phyloP scores from a whole-genome alignment of 2,113 vertebrate genomes.

The Hoplias malabaricus region DNA sequence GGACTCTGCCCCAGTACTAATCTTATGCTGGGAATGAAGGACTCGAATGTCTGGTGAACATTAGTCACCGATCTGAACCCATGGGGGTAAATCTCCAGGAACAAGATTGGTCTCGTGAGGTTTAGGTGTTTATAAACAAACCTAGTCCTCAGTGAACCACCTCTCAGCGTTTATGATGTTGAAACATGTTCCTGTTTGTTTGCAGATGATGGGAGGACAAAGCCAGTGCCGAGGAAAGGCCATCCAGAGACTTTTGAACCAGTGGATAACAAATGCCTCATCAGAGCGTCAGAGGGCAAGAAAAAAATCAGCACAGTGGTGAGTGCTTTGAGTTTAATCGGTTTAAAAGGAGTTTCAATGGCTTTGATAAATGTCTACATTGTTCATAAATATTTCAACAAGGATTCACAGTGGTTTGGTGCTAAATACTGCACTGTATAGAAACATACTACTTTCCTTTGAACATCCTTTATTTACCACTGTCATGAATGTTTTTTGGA shows the following conservation, averaged over 20 bases:
- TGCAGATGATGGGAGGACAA: conserved; percentile 93
- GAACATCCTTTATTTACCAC: too few species aligned
- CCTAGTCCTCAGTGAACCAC: not conserved
- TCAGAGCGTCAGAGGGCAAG: conserved; percentile 96
- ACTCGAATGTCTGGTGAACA: too few species aligned
- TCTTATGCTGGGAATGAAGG: too few species aligned
- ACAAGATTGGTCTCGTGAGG: not conserved
- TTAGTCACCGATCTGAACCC: too few species aligned
- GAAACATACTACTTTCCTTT: too few species aligned
- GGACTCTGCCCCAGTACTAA: too few species aligned
- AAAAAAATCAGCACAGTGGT: conserved; percentile 98
- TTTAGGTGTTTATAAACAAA: not conserved
- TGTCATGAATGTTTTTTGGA: too few species aligned
- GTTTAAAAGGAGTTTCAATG: not conserved
- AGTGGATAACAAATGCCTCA: conserved; percentile 93
- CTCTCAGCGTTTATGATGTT: not conserved
- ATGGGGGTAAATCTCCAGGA: too few species aligned
- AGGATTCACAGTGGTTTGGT: too few species aligned
- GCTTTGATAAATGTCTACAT: too few species aligned
- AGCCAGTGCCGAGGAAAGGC: conserved; percentile 89
- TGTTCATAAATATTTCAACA: too few species aligned
- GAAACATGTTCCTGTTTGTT: not conserved
- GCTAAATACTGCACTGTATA: too few species aligned
- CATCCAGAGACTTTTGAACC: conserved; percentile 85
- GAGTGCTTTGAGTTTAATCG: conserved; percentile 53